Base-by-base conservation (phyloP, 2,113 vertebrate genomes). In the Channa maculata region DNA sequence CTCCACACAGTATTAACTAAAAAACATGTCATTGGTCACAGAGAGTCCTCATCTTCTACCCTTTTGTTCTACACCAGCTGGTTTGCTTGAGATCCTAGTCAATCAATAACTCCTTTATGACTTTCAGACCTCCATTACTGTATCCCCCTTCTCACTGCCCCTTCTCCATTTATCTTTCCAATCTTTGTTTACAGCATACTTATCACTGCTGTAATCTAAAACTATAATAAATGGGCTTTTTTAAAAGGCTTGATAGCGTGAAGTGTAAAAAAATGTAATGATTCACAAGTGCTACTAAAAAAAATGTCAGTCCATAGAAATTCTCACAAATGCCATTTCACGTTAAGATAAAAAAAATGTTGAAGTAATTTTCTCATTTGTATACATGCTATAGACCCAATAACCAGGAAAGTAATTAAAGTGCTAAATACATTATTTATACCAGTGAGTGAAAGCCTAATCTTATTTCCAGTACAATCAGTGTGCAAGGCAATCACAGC, bases 401-500 rank as follows among this genome's bases (percentile, higher is more conserved):
- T 74, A 60, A 77, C 67, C 14, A 70, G 41, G 9, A 73, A 73
- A 53, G 55, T 44, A 77, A 62, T 74, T 62, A 64, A 50, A 71
- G 46, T 24, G 34, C 3, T 34, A 38, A 15, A 73, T 74, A 59
- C n/a, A 80, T 77, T 2, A 71, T 76, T 65, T 36, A 67, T 61
- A 61, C 55, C 6, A 41, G n/a, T 36, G 55, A 49, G 6, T n/a
- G 13, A 66, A 46, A 51, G 13, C 4, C 6, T 9, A 2, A 24
- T 45, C 1, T 55, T 44, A n/a, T 12, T 59, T 11, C 10, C 14
- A 37, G n/a, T 53, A 52, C 39, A 60, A 60, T 34, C 50, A 57
- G 44, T 2, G 9, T 12, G 49, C 24, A 49, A 13, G 41, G 12
- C 0, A 24, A 52, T 39, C 15, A 71, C 41, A 69, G 7, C 44